These are phyloP conservation scores for Salvelinus sp. DNA, from an alignment of 2,113 vertebrate species.

Conservation along the genomic window DNA sequence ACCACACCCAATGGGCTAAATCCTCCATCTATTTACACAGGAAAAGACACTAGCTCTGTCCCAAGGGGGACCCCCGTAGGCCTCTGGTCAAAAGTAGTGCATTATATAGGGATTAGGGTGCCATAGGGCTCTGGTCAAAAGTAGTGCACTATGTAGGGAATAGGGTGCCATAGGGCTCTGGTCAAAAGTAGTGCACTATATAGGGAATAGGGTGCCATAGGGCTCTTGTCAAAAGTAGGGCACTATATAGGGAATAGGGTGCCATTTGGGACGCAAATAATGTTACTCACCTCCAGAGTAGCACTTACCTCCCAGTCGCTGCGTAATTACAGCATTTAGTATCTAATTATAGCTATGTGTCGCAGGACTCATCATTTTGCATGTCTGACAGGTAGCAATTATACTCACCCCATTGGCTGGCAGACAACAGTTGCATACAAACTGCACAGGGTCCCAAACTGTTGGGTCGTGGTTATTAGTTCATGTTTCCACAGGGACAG, in stretches of 20 bases:
- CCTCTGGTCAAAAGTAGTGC: too few species aligned
- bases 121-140: too few species aligned
- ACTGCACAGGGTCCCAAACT: not conserved
- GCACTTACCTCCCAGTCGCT: constrained; percentile 66
- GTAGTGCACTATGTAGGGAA: too few species aligned
- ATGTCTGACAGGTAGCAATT: constrained; percentile 63
- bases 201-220: too few species aligned
- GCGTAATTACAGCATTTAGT: constrained; percentile 73
- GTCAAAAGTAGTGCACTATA: too few species aligned
- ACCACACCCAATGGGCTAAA: constrained; percentile 40
- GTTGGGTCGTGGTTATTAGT: not conserved
- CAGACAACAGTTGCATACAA: constrained; percentile 26
- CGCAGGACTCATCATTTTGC: constrained; percentile 56
- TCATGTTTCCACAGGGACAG: not conserved
- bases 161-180: too few species aligned
- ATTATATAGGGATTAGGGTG: too few species aligned
- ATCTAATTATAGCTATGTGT: constrained; percentile 60
- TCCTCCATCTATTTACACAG: constrained; percentile 72
- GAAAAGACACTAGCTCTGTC: constrained; percentile 43
- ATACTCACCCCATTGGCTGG: constrained; percentile 27
- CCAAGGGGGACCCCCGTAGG: too few species aligned
- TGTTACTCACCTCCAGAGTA: constrained; percentile 66
- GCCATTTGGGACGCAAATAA: not conserved
- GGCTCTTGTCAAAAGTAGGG: too few species aligned
- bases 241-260: too few species aligned